Evolutionary conservation across 1,140 invertebrate genomes (phyloP).

Genomic region (Drosophila arawakana): DNA sequence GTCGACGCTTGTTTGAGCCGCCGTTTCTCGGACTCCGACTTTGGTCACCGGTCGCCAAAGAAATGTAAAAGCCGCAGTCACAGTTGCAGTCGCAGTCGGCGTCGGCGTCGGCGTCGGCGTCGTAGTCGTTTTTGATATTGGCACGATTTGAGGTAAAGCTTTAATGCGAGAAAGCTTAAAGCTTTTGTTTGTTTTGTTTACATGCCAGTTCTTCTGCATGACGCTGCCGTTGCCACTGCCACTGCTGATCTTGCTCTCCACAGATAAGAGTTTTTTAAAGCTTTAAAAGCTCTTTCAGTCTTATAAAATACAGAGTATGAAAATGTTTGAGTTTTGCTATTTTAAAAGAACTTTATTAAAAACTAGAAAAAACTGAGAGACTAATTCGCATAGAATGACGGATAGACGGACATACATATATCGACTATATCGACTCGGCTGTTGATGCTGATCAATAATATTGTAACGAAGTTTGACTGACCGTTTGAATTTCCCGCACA

Average conservation of each 20-base stretch:
- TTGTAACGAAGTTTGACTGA: no score
- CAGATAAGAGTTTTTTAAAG: no score
- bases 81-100: background rate
- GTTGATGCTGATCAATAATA: no score
- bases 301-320: no score
- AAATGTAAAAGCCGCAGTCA: conserved; percentile 66
- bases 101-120: background rate
- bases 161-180: conserved; percentile 36
- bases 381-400: no score
- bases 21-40: conserved; percentile 38
- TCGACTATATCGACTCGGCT: no score
- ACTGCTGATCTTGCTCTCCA: conserved; percentile 8
- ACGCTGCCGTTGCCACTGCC: conserved; percentile 16
- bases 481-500: no score
- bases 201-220: conserved; percentile 18
- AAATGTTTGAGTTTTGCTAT: no score
- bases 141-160: conserved; percentile 9
- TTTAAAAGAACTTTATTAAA: no score
- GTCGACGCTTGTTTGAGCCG: conserved; percentile 72
- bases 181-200: conserved; percentile 40
- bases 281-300: no score
- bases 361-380: no score
- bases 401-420: no score
- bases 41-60: conserved; percentile 69
- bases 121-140: background rate